Conservation (phyloP, 2,888 invertebrate genomes). For the Amiota communis region DNA sequence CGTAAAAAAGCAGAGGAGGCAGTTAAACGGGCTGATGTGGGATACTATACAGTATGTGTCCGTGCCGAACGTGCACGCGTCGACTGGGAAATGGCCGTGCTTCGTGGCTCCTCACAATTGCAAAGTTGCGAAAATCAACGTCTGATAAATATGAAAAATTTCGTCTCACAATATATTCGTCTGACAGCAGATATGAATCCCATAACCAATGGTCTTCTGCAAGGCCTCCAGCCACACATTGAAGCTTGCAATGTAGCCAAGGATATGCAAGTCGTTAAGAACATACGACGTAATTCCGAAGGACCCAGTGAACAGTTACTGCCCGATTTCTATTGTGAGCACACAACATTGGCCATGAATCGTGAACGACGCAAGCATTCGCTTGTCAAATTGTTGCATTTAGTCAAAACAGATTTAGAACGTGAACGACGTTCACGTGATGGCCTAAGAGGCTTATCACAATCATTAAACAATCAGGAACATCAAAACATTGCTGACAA, state of each 20-base stretch:
- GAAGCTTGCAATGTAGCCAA: slow-evolving; percentile 72
- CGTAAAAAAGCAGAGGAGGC: slow-evolving; percentile 92
- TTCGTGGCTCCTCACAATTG: slow-evolving; percentile 88
- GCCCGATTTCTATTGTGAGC: slow-evolving; percentile 96
- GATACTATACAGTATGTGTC: slow-evolving; percentile 93
- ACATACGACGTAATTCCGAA: slow-evolving; percentile 72
- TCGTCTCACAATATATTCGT: slow-evolving; percentile 79
- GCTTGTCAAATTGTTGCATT: slow-evolving; percentile 86
- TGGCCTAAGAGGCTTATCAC: slow-evolving; percentile 90
- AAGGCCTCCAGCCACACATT: slow-evolving; percentile 67
- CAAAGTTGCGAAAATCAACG: slow-evolving; percentile 93
- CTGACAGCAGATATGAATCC: slow-evolving; percentile 84
- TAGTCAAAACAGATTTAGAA: slow-evolving; percentile 91
- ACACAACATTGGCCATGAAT: slow-evolving; percentile 94
- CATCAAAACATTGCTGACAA: slow-evolving; percentile 94
- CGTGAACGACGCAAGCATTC: slow-evolving; percentile 90
- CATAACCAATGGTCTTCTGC: slow-evolving; percentile 80
- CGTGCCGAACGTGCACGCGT: slow-evolving; percentile 91
- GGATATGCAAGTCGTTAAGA: slow-evolving; percentile 72
- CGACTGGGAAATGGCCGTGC: slow-evolving; percentile 93
- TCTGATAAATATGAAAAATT: slow-evolving; percentile 84
- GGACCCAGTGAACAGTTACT: slow-evolving; percentile 86
- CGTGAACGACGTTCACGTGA: slow-evolving; percentile 91
- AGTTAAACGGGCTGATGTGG: slow-evolving; percentile 92
- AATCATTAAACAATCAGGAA: slow-evolving; percentile 91